phyloP scores from a whole-genome alignment of 2,888 invertebrate species.

The Drosophila mimica region DNA sequence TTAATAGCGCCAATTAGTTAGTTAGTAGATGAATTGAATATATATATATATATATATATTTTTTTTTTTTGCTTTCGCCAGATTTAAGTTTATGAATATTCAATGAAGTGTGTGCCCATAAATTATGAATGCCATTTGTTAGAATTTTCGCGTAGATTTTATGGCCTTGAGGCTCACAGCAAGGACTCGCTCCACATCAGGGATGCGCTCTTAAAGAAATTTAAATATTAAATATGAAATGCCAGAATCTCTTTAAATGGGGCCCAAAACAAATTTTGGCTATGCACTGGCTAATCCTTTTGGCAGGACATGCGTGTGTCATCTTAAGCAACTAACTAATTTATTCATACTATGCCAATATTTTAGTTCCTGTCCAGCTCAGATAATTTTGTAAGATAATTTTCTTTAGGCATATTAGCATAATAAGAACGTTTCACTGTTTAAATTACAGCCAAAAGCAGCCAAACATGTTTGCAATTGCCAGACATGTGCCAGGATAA shows the following conservation, averaged over 20 bases:
- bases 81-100: conserved; percentile 78
- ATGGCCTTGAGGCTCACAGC: conserved; percentile 46
- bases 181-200: neutral
- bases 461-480: conserved; percentile 16
- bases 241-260: neutral
- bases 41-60: neutral
- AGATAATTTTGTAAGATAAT: conserved; percentile 46
- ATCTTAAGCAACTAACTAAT: conserved; percentile 29
- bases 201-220: conserved; percentile 1
- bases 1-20: conserved; percentile 76
- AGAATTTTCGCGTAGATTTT: conserved; percentile 59
- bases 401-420: conserved; percentile 61
- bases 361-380: conserved; percentile 41
- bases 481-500: conserved; percentile 20
- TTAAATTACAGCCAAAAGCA: conserved; percentile 46
- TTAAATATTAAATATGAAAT: conserved; percentile 13
- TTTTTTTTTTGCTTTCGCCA: conserved; percentile 24
- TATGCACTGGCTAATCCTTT: conserved; percentile 14
- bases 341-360: conserved; percentile 40
- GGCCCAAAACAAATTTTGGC: neutral
- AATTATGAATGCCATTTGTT: conserved; percentile 77
- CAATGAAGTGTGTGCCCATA: conserved; percentile 77
- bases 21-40: conserved; percentile 76
- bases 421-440: conserved; percentile 68
- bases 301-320: conserved; percentile 9